Base-by-base conservation (phyloP, 1,140 invertebrate species). In the Plodia interpunctella region DNA sequence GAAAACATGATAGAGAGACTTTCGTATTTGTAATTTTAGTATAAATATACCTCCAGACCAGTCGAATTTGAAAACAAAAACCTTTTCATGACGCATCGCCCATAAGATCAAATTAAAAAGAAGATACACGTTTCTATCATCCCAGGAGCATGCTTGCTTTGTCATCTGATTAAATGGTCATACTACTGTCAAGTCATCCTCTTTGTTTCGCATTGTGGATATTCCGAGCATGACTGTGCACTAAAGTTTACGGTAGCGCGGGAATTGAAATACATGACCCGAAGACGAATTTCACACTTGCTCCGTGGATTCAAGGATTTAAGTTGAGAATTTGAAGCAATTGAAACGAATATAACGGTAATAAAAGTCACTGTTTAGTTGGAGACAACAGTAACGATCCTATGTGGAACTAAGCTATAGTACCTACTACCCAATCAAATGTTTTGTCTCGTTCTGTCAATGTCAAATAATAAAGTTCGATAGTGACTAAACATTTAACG, bases 81-180 rank as follows among this genome's bases (percentile, higher is more conserved):
- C 13, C 38, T n/a, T 15, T 44, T 44, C 30, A 32, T 32, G 30
- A 32, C 30, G 30, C 30, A 32, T 10, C 30, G 2, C 15, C 5
- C 5, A 17, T 44, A n/a, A n/a, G 38, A 44, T 44, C 38, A 15
- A 44, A 44, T 44, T 44, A 44, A 15, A 44, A 44, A 15, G 38
- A 44, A 44, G 4, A 9, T 32, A 32, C 15, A 44, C 38, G 38
- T 15, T 15, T 15, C 38, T 44, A 44, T 32, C 10, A 32, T 15
- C 38, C 38, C 38, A 3, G n/a, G 15, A 6, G 38, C 13, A 44
- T 25, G 51, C 15, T 8, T 59, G 57, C 57, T 52, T 52, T 59
- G 57, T 59, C 57, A 59, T 59, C 57, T 59, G 57, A 59, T 59
- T 59, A 59, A 59, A 59, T 59, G 49, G 57, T 59, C 15, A 56